Evolutionary conservation across 2,888 invertebrate genomes (phyloP).

Genomic region (Phasia obesa): DNA sequence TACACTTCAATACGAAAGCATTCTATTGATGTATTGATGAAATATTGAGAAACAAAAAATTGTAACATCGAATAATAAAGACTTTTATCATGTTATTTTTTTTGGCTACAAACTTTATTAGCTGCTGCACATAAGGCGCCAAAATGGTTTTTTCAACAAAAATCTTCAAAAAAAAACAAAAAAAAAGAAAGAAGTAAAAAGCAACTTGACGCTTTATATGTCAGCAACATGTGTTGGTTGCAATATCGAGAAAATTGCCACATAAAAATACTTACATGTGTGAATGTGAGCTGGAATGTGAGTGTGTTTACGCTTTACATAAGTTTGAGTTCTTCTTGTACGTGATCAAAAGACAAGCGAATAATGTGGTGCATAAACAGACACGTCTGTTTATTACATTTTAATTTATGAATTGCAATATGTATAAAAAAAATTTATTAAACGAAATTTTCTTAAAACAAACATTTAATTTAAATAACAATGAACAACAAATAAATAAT

Average conservation of each 20-base stretch:
- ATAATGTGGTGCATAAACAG: constrained; percentile 50
- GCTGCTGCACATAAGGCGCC: constrained; percentile 60
- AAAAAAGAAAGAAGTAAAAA: constrained; percentile 6
- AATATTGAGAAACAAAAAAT: constrained; percentile 50
- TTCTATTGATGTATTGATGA: constrained; percentile 57
- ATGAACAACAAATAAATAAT: no score
- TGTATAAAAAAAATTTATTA: constrained; percentile 5
- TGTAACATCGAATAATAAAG: constrained; percentile 46
- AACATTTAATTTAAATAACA: neutral
- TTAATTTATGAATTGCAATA: constrained; percentile 39
- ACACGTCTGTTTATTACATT: constrained; percentile 56
- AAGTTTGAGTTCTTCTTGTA: constrained; percentile 23
- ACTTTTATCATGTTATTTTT: constrained; percentile 51
- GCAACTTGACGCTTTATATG: constrained; percentile 50
- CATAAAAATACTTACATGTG: neutral
- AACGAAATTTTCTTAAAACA: neutral
- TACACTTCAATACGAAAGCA: constrained; percentile 20
- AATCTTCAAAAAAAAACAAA: constrained; percentile 10
- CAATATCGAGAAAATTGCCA: constrained; percentile 47
- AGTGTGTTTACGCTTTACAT: constrained; percentile 31
- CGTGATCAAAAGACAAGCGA: constrained; percentile 51
- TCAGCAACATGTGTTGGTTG: constrained; percentile 65
- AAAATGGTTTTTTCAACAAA: constrained; percentile 36
- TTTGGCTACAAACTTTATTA: constrained; percentile 62
- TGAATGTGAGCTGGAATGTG: neutral